phyloP scores from a whole-genome alignment of 1,140 invertebrate genomes.

The Drosophila bocki region DNA sequence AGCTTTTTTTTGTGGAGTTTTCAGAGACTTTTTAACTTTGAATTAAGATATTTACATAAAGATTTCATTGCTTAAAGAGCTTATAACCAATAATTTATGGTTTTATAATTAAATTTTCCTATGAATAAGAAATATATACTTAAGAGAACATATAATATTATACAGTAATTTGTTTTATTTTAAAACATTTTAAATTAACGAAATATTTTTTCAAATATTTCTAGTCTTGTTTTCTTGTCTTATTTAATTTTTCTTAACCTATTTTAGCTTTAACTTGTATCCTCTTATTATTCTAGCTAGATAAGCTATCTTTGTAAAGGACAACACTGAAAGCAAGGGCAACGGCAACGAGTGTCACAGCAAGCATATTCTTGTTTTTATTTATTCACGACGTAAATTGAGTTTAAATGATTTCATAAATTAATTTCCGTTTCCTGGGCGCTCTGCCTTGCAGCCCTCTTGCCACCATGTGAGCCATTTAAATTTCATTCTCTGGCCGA shows the following conservation, averaged over 20 bases:
- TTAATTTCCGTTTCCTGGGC: slow-evolving; percentile 75
- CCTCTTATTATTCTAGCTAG: neutral
- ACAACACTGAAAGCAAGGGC: slow-evolving; percentile 7
- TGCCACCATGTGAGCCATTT: slow-evolving; percentile 30
- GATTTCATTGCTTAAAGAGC: neutral
- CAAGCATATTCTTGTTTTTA: slow-evolving; percentile 55
- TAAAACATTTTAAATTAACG: neutral
- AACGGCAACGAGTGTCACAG: slow-evolving; percentile 23
- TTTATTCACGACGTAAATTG: slow-evolving; percentile 75
- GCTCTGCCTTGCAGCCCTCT: slow-evolving; percentile 4
- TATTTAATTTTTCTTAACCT: neutral
- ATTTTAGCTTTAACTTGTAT: neutral
- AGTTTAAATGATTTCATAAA: slow-evolving; percentile 81
- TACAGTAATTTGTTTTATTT: neutral
- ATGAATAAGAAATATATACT: too few species aligned
- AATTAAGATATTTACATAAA: neutral
- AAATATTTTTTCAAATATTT: neutral
- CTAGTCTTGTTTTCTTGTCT: too few species aligned
- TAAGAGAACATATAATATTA: too few species aligned
- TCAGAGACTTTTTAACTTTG: too few species aligned
- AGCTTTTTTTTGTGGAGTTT: neutral
- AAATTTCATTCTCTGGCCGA: slow-evolving; percentile 55
- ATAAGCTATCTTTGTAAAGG: neutral
- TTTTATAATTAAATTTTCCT: accelerated
- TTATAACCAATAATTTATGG: neutral